Percentiles rank a stretch among this genome's conserved stretches.
These are phyloP conservation scores for Characodon lateralis DNA, from an alignment of 2,797 vertebrate genomes.

Conservation along the genomic window DNA sequence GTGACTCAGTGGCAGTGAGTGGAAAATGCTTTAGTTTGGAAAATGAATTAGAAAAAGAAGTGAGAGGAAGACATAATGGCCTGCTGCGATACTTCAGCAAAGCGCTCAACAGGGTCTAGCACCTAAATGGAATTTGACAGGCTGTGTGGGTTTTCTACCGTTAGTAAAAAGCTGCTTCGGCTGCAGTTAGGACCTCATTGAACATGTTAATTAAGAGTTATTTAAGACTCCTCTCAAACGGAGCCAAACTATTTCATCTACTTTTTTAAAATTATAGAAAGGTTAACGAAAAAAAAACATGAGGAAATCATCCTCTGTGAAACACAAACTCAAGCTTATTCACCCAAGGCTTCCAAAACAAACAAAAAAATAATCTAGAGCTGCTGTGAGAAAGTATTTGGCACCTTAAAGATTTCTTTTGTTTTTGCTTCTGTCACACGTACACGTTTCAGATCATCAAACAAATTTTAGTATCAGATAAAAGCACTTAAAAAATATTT, in stretches of 20 bases:
- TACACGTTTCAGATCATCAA: background rate
- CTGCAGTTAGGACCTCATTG: conserved; percentile 34
- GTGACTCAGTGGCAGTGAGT: conserved; percentile 58
- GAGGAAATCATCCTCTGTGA: conserved; percentile 48
- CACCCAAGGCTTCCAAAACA: conserved; percentile 59
- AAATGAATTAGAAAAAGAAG: conserved; percentile 61
- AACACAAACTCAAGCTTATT: conserved; percentile 72
- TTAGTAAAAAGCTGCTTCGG: conserved; percentile 38
- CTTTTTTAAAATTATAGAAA: conserved; percentile 42
- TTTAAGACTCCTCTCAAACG: conserved; percentile 41
- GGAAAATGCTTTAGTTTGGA: conserved; percentile 61
- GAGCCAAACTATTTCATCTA: conserved; percentile 35
- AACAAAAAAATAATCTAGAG: conserved; percentile 40
- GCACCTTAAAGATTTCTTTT: background rate
- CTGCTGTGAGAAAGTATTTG: background rate
- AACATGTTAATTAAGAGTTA: conserved; percentile 52
- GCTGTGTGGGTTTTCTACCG: conserved; percentile 32
- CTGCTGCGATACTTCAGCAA: conserved; percentile 48
- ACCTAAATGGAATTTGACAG: conserved; percentile 43
- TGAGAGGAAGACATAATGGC: conserved; percentile 52
- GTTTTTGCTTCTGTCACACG: background rate
- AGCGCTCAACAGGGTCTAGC: conserved; percentile 38
- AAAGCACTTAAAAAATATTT: background rate
- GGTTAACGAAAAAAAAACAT: conserved; percentile 31
- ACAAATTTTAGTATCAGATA: background rate